Percentiles rank a stretch among this genome's conserved stretches.
Evolutionary conservation across 1,140 invertebrate species (phyloP).

Genomic region (Ceratina japonica): DNA sequence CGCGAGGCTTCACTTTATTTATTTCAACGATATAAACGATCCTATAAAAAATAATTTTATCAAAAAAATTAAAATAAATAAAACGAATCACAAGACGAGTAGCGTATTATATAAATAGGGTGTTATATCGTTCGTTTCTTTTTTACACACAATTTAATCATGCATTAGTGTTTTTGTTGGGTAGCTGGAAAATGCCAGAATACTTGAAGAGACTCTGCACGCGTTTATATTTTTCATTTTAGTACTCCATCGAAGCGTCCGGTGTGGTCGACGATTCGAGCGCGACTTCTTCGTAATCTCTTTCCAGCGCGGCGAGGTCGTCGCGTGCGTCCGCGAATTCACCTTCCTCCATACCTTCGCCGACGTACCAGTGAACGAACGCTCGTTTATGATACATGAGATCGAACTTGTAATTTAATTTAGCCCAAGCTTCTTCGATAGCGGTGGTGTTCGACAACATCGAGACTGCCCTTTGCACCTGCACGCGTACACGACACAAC

Average conservation of each 20-base stretch:
- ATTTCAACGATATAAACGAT: background rate
- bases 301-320: slow-evolving; percentile 84
- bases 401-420: slow-evolving; percentile 86
- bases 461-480: slow-evolving; percentile 82
- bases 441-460: slow-evolving; percentile 80
- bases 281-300: slow-evolving; percentile 83
- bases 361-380: slow-evolving; percentile 89
- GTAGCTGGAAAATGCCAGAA: slow-evolving; percentile 13
- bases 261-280: slow-evolving; percentile 67
- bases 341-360: slow-evolving; percentile 90
- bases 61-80: slow-evolving; percentile 25
- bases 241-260: slow-evolving; percentile 41
- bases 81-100: slow-evolving; percentile 26
- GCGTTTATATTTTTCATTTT: background rate
- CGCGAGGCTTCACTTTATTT: background rate
- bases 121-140: background rate
- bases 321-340: slow-evolving; percentile 79
- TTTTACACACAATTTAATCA: slow-evolving; percentile 21
- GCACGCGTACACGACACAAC: background rate
- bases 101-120: background rate
- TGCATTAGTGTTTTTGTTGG: background rate
- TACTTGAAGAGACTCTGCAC: background rate
- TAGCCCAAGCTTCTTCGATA: slow-evolving; percentile 87
- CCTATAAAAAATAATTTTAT: slow-evolving; percentile 23
- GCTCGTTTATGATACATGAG: slow-evolving; percentile 88